These are phyloP conservation scores for Silurus glanis DNA, from an alignment of 2,113 vertebrate species.

Conservation along the genomic window DNA sequence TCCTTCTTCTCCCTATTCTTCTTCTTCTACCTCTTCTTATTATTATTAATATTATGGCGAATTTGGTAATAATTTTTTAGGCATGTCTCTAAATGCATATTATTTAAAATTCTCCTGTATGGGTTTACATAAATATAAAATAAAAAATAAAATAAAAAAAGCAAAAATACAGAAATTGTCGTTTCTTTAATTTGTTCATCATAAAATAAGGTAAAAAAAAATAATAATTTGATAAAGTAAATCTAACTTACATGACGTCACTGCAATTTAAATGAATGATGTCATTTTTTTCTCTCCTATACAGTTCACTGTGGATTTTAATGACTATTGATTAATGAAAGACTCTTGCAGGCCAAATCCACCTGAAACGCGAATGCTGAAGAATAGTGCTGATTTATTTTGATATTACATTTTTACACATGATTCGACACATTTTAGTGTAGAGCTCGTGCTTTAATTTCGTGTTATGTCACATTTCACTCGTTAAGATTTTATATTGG, in stretches of 20 bases:
- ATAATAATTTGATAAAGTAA: not conserved
- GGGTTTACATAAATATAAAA: not conserved
- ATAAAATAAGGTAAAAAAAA: not conserved
- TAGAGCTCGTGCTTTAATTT: not conserved
- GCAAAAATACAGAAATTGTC: not conserved
- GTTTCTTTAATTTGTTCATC: not conserved
- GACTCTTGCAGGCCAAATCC: not conserved
- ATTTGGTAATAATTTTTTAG: not conserved
- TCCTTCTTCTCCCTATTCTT: too few species aligned
- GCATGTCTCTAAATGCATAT: not conserved
- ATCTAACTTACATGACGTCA: not conserved
- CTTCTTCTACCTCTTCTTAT: too few species aligned
- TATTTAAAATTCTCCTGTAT: not conserved
- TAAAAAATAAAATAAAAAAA: too few species aligned
- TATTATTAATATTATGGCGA: too few species aligned
- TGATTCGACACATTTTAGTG: not conserved
- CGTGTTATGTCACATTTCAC: not conserved
- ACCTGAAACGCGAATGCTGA: not conserved
- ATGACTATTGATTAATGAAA: not conserved
- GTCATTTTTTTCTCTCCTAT: too few species aligned
- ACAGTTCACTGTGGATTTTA: too few species aligned
- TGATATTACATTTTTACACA: not conserved
- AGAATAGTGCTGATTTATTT: not conserved
- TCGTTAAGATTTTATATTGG: conserved; percentile 17
- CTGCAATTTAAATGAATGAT: not conserved